Conservation (phyloP, 2,113 vertebrate genomes). For the Zingel zingel region DNA sequence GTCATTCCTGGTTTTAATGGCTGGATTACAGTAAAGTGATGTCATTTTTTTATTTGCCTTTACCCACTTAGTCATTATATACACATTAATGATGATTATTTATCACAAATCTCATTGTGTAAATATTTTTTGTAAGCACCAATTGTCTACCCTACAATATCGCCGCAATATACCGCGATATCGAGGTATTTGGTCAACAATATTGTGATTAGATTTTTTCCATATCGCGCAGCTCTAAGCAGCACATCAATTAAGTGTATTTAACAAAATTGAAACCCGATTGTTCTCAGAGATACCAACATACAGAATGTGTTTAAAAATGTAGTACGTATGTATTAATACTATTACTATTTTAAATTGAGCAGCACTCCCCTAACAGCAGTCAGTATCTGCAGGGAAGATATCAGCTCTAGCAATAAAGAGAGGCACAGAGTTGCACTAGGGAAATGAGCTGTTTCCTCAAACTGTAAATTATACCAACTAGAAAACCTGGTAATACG, state of each 20-base stretch:
- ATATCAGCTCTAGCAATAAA: constrained; percentile 58
- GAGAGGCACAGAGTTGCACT: constrained; percentile 31
- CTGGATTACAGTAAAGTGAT: no score
- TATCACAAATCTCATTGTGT: no score
- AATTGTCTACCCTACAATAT: no score
- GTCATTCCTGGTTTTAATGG: no score
- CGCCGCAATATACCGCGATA: no score
- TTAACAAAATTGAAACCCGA: not conserved
- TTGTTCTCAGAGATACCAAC: constrained; percentile 8
- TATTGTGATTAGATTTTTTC: no score
- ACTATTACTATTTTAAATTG: constrained; percentile 52
- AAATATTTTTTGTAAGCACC: no score
- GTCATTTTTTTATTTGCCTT: no score
- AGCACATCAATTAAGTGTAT: not conserved
- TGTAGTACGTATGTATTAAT: constrained; percentile 50
- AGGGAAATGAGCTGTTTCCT: constrained; percentile 66
- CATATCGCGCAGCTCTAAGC: no score
- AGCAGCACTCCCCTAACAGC: constrained; percentile 28
- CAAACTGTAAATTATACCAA: constrained; percentile 52
- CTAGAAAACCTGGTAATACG: constrained; percentile 43
- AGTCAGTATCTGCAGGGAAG: constrained; percentile 37
- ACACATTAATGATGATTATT: no score
- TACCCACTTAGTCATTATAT: no score
- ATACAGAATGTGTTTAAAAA: constrained; percentile 48
- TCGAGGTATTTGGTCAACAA: no score